Base-by-base conservation (phyloP, 2,888 invertebrate genomes). In the Ditylenchus weischeri region DNA sequence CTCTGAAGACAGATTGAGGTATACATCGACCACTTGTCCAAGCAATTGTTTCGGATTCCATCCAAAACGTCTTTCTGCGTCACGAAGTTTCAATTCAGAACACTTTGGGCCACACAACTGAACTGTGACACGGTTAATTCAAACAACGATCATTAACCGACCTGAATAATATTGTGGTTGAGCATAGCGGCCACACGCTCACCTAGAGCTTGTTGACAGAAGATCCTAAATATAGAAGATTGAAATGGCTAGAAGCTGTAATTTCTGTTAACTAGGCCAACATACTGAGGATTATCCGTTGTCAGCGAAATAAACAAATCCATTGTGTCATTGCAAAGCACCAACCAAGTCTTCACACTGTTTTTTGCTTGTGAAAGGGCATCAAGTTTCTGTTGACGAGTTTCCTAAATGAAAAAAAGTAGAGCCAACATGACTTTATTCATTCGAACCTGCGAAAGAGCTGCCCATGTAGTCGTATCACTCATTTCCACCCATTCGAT, bases 291-390 rank as follows among this genome's bases (percentile, higher is more conserved):
- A 76, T 96, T 94, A 83, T 93, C 91, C 29, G 82, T 80, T 15
- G 95, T 94, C 78, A 98, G 87, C 85, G 95, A 94, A 84, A 93
- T 91, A 84, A 98, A 90, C 93, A 98, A 93, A 84, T 96, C 93
- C 61, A 98, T 93, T 0, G 96, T 96, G 85, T 95, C 95, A 29
- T 72, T 76, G 90, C n/a, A 91, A 86, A 76, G 75, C 29, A 71
- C 62, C 8, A 81, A 67, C 80, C 80, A 81, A 35, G 75, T 76
- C 19, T 72, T 64, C 3, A 85, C 83, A 65, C 85, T 76, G 72
- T 84, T 83, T 57, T 83, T 78, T 58, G 83, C 83, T 69, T 84
- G 84, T 23, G 73, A 74, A 43, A 77, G 64, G 0, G 66, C 69
- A 19, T 70, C 72, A 19, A 72, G 60, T 65, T 76, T 77, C 47